These are phyloP conservation scores for Aspidiotus rigidus DNA, from an alignment of 2,888 invertebrate genomes.

Conservation along the genomic window DNA sequence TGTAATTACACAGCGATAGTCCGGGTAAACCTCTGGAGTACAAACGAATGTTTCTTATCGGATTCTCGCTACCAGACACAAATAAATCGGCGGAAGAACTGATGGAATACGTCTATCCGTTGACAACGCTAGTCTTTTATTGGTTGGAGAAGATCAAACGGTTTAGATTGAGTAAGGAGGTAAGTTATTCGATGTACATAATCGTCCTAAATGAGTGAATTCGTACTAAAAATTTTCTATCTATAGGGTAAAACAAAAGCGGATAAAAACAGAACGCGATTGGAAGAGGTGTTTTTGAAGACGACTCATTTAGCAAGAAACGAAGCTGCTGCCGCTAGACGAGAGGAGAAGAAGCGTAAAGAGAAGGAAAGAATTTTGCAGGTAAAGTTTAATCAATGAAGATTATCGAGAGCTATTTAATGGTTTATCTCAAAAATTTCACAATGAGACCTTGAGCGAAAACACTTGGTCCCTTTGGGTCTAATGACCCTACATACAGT, in stretches of 20 bases:
- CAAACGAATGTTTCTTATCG: constrained; percentile 67
- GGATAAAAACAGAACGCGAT: constrained; percentile 86
- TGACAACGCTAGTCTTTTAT: constrained; percentile 83
- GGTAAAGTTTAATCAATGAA: constrained; percentile 41
- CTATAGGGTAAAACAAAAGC: constrained; percentile 74
- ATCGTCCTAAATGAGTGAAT: neutral
- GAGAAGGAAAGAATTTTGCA: constrained; percentile 89
- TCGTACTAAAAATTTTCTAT: constrained; percentile 20
- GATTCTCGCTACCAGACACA: constrained; percentile 42
- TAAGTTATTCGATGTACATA: constrained; percentile 42
- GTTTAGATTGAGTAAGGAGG: constrained; percentile 82
- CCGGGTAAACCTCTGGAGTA: constrained; percentile 66
- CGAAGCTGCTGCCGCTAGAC: constrained; percentile 85
- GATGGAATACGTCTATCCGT: constrained; percentile 65
- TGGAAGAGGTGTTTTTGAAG: constrained; percentile 88
- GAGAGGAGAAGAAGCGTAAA: constrained; percentile 84
- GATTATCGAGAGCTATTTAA: no score
- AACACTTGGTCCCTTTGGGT: no score
- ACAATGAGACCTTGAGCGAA: no score
- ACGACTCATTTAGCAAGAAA: constrained; percentile 92
- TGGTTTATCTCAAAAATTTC: no score
- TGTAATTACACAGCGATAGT: constrained; percentile 10
- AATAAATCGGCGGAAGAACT: constrained; percentile 58
- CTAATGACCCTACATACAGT: no score
- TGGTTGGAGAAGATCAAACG: constrained; percentile 83